Percentiles rank a stretch among this genome's conserved stretches.
phyloP scores from a whole-genome alignment of 2,113 vertebrate genomes.

The Hippolais icterina region DNA sequence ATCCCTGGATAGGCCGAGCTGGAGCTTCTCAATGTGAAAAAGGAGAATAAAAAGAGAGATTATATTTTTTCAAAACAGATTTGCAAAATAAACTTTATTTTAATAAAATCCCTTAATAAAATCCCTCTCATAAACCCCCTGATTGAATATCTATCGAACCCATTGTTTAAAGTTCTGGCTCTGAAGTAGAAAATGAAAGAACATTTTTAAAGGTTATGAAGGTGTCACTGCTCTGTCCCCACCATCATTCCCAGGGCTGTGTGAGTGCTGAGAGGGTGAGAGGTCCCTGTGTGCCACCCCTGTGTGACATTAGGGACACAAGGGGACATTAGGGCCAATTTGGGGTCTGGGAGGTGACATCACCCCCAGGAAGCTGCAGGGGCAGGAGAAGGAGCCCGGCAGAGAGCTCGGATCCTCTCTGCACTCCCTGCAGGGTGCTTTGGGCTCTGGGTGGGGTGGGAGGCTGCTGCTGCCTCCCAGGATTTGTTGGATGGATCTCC shows the following conservation, averaged over 20 bases:
- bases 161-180: background rate
- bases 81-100: background rate
- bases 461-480: background rate
- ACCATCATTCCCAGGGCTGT: background rate
- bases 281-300: background rate
- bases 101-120: background rate
- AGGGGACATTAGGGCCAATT: too few species aligned
- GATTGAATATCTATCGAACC: background rate
- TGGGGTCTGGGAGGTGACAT: background rate
- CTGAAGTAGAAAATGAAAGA: background rate
- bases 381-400: background rate
- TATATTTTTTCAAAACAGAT: background rate
- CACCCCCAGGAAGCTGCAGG: background rate
- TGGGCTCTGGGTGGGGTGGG: rapidly evolving
- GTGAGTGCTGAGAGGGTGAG: background rate
- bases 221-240: background rate
- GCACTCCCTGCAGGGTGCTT: rapidly evolving
- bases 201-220: background rate
- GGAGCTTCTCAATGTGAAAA: background rate
- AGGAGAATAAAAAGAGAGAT: background rate
- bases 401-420: background rate
- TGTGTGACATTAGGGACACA: background rate
- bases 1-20: background rate
- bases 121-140: too few species aligned
- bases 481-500: rapidly evolving